phyloP scores from a whole-genome alignment of 2,113 vertebrate species.

The Morphnarchus princeps region DNA sequence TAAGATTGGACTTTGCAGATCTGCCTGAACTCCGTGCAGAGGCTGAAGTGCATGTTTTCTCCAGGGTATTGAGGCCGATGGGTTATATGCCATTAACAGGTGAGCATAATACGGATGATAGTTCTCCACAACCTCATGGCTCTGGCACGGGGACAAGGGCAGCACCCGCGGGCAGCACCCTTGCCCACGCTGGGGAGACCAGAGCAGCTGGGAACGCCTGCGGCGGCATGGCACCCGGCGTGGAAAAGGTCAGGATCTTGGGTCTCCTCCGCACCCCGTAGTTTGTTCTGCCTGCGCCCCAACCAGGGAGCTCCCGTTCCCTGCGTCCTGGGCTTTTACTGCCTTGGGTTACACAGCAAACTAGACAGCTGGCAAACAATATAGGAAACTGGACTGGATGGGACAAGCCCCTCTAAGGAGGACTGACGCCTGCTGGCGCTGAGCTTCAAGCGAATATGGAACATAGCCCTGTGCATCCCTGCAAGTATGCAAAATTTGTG shows the following conservation, averaged over 20 bases:
- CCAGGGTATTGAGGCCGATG: not conserved
- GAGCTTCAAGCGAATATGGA: not conserved
- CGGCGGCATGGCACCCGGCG: accelerated
- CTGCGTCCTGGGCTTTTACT: not conserved
- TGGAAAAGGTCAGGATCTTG: not conserved
- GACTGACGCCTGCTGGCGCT: not conserved
- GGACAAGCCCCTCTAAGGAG: not conserved
- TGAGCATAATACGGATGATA: not conserved
- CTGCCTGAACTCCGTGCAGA: not conserved
- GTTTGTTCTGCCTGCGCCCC: not conserved
- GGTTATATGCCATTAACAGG: not conserved
- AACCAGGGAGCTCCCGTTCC: not conserved
- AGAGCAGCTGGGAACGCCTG: accelerated
- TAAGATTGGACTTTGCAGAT: not conserved
- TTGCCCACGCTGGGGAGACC: accelerated
- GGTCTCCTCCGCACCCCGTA: not conserved
- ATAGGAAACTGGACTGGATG: not conserved
- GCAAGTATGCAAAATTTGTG: not conserved
- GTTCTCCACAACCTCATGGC: not conserved
- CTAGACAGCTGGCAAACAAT: not conserved
- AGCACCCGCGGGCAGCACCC: not conserved
- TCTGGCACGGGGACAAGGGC: not conserved
- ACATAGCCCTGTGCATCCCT: not conserved
- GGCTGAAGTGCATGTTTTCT: not conserved
- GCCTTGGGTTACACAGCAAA: not conserved